Evolutionary conservation across 2,888 invertebrate genomes (phyloP), one percentile per base, ranked within the genome.

Genomic region (Thyatira batis): DNA sequence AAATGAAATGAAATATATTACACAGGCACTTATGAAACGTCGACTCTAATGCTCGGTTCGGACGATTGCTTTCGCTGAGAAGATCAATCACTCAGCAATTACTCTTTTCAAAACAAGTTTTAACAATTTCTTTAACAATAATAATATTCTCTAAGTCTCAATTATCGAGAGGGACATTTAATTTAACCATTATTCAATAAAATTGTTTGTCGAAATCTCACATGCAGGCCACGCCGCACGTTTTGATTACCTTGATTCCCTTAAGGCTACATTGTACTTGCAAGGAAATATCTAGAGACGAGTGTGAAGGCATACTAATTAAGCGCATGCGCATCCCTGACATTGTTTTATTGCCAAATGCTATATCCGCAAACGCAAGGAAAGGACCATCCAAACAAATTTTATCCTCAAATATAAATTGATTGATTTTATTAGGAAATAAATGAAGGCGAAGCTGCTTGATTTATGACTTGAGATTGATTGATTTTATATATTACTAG

Each of bases 271-370:
- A 70, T 71, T 74, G 73, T 75, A 66, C 51, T 54, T 50, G 63
- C 58, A 67, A 76, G 77, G 79, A 78, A 77, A 78, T 63, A 63
- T 63, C 63, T 57, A 68, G 70, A 71, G 67, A 65, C 52, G 46
- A 46, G 61, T 59, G 54, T 57, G 55, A 64, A 63, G 61, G 80
- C 75, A 82, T 83, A 81, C 78, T 71, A 73, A 85, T 71, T 73
- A 60, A 63, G 50, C 52, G 63, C 56, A 58, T 54, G 54, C 43
- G 52, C 27, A 33, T 20, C 83, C 82, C 82, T 84, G 84, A 79
- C 84, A 81, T 79, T 81, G 73, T 82, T 82, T 45, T n/a, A 21
- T 21, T 45, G 45, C 45, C 45, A 45, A 55, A 60, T 61, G 53
- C 49, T 52, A 52, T 76, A 73, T 79, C 78, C 75, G 76, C 57